These are phyloP conservation scores for Erebia aethiops DNA, from an alignment of 2,888 invertebrate genomes.

Conservation along the genomic window DNA sequence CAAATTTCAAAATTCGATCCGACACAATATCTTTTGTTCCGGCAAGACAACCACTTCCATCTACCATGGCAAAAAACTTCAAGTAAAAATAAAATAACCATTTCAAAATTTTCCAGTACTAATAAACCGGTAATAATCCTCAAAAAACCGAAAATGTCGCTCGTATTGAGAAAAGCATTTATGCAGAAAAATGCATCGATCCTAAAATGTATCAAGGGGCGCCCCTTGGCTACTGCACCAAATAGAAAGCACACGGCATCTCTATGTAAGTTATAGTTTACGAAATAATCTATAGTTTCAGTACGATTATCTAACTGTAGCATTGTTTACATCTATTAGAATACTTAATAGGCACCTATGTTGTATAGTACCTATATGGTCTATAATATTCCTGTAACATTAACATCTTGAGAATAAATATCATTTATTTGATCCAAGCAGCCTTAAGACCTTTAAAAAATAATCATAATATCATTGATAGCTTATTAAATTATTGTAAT, in stretches of 20 bases:
- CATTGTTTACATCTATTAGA: too few relatives aligned
- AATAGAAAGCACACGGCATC: conserved; percentile 56
- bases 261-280: conserved; percentile 54
- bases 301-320: too few relatives aligned
- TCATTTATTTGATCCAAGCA: too few relatives aligned
- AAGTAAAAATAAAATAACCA: conserved; percentile 53
- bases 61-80: conserved; percentile 69
- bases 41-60: conserved; percentile 49
- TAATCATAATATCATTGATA: too few relatives aligned
- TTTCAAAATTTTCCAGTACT: conserved; percentile 29
- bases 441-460: too few relatives aligned
- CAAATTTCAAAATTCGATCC: conserved; percentile 49
- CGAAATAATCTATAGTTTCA: not conserved
- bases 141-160: conserved; percentile 59
- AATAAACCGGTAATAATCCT: conserved; percentile 17
- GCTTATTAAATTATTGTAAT: too few relatives aligned
- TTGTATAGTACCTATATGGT: too few relatives aligned
- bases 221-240: conserved; percentile 56
- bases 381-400: too few relatives aligned
- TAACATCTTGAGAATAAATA: too few relatives aligned
- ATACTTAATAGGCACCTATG: too few relatives aligned
- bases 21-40: conserved; percentile 53
- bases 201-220: conserved; percentile 65
- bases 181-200: conserved; percentile 63
- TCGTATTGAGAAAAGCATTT: conserved; percentile 67